phyloP scores from a whole-genome alignment of 2,797 vertebrate genomes.

The Danio choprae region DNA sequence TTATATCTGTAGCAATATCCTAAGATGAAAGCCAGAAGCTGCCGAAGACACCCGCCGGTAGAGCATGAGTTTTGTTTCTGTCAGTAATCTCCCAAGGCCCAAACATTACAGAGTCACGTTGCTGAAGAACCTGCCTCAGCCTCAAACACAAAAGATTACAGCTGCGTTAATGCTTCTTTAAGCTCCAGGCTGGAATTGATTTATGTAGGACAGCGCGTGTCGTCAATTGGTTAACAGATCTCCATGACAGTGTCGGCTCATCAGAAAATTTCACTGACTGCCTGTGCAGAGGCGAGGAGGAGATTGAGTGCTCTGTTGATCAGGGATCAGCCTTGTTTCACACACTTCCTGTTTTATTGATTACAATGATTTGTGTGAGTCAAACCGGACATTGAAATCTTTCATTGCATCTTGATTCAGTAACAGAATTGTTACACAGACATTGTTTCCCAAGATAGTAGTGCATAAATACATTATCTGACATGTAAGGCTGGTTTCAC shows the following conservation, averaged over 20 bases:
- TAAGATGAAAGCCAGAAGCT: constrained; percentile 24
- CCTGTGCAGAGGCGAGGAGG: not conserved
- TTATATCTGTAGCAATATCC: constrained; percentile 33
- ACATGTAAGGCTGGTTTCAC: not conserved
- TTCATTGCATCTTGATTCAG: constrained; percentile 5
- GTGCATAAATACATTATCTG: not conserved
- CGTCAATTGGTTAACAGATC: constrained; percentile 52
- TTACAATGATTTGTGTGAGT: constrained; percentile 13
- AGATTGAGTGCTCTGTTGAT: constrained; percentile 19
- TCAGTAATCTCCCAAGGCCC: constrained; percentile 31
- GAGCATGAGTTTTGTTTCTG: constrained; percentile 26
- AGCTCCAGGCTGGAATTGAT: constrained; percentile 45
- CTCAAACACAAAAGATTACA: constrained; percentile 32
- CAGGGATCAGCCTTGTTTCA: constrained; percentile 18
- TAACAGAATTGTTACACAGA: not conserved
- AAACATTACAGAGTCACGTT: constrained; percentile 36
- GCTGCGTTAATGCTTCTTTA: constrained; percentile 28
- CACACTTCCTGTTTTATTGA: constrained; percentile 37
- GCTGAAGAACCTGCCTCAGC: constrained; percentile 16
- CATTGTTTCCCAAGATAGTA: not conserved
- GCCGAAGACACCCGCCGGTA: constrained; percentile 7
- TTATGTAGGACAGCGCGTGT: constrained; percentile 26
- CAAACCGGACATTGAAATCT: constrained; percentile 14
- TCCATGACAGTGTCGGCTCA: constrained; percentile 13
- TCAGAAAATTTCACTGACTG: not conserved